Evolutionary conservation across 37 sponge, comb jelly and placozoan genomes (phyloP), one percentile per base, ranked within the genome.

Genomic region (Halisarca cf. caerulea): DNA sequence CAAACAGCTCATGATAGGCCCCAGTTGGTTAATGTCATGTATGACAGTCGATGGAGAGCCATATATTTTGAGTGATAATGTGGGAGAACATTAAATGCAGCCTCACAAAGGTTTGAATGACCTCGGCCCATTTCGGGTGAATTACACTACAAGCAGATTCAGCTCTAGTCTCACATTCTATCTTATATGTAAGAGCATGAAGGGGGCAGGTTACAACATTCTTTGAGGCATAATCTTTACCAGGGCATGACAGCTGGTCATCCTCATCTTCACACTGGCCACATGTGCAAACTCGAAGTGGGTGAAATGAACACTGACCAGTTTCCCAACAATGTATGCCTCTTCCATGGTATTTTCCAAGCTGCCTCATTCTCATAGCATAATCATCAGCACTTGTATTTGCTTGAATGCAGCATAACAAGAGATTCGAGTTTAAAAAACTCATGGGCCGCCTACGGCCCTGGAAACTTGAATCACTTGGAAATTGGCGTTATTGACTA

Each of bases 281-380:
- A 79, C 80, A 86, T 2, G 61, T 30, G 40, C 87, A 68, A 27
- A 43, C n/a, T 37, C 6, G 23, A 0, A 38, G 55, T 5, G 80
- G 74, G 59, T 86, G 87, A 70, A 86, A 86, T 24, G 81, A 79
- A 37, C 87, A 86, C 25, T 38, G 23, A 21, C 71, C 81, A 38
- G 51, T 66, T 11, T 66, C 87, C 81, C 81, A 80, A 37, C 42
- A n/a, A 33, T 86, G 87, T 18, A 79, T 35, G 51, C 64, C 87
- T 24, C 72, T 39, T 45, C 81, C 87, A 86, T 86, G 87, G n/a
- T 74, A 82, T 23, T 66, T 86, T 11, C 80, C 58, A 7, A 86
- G 70, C n/a, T 59, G 58, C 23, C 34, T 2, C 58, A 88, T 21
- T 9, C 72, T 36, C 2, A 14, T 23, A 27, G 83, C 84, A 80